Evolutionary conservation across 2,888 invertebrate genomes (phyloP), one percentile per base, ranked within the genome.

Genomic region (Odiellus spinosus): DNA sequence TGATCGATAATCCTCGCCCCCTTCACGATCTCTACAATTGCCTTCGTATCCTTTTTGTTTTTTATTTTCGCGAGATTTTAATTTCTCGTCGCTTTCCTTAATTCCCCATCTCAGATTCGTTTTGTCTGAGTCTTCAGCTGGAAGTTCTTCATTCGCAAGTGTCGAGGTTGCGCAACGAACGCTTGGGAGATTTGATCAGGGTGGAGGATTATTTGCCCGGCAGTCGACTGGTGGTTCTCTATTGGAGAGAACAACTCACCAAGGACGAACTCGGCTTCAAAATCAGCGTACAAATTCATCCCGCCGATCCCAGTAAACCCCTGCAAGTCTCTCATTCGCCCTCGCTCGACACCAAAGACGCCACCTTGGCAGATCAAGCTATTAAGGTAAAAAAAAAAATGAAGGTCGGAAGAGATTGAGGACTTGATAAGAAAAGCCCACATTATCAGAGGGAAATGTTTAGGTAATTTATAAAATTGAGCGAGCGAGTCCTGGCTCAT

Each of bases 81-180:
- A 51, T 52, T 58, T 45, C 46, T 50, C 12, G 19, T 26, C 5
- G 14, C 17, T 3, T n/a, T 38, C 38, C 2, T 38, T 38, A 38
- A 38, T n/a, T n/a, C 26, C 26, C 5, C 8, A 26, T 26, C 5
- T 26, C 38, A 59, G 57, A 90, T 55, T 84, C 80, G 62, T 95
- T 99, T 67, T 91, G 93, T 62, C 87, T 93, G 60, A 86, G 90
- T 0, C 71, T 98, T 21, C 96, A 98, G 61, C 69, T 99, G 26
- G 93, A 95, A 67, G 73, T 82, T 15, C 61, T 74, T 5, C 66
- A 67, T 53, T 70, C 71, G 47, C 73, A 73, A 62, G 67, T 61
- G 3, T 69, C 88, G 58, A 74, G 90, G 41, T 69, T 96, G 42
- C 85, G 87, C 59, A 75, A 83, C 39, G 90, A 91, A 60, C 75